Evolutionary conservation across 2,888 invertebrate species (phyloP), one percentile per base, ranked within the genome.

Genomic region (Dolomedes plantarius): DNA sequence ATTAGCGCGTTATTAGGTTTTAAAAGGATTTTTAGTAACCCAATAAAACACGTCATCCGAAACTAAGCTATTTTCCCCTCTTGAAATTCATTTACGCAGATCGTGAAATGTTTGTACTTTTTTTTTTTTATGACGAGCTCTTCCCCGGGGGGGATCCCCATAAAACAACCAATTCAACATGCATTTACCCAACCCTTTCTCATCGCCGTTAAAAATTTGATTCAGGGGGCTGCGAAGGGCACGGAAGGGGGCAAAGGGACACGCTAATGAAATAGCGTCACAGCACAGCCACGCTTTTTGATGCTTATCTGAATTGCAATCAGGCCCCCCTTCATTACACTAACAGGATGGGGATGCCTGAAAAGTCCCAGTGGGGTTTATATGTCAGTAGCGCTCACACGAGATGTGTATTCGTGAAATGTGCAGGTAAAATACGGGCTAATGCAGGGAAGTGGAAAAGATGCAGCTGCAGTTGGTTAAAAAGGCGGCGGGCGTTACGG

Each of bases 291-390:
- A 39, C 62, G 62, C 75, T 76, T 82, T 82, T 82, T 82, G 82
- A 76, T 82, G 76, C 71, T 75, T 75, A 82, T 82, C 71, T 72
- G 69, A 82, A 82, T 82, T 82, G 76, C 76, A 76, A 82, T 82
- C 82, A 76, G 82, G 69, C 64, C 23, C 36, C 64, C 76, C 64
- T 82, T 82, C 82, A 82, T 82, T 82, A 82, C 75, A 7, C 71
- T 82, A 76, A 82, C 75, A 82, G 82, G 69, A 69, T 69, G 31
- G 79, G 79, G 56, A 41, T 19, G 29, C 27, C 11, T 16, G 16
- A n/a, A 31, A 5, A 56, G n/a, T 39, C 65, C 79, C 74, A 67
- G 50, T 1, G 39, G 81, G 81, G 41, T 16, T 56, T 23, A 19
- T n/a, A n/a, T 56, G 56, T 23, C 56, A 56, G 56, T 23, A 56